A percentile compares a stretch with the other conserved stretches of the same genome.
phyloP scores from a whole-genome alignment of 2,797 vertebrate species.

The Cynopterus sphinx region DNA sequence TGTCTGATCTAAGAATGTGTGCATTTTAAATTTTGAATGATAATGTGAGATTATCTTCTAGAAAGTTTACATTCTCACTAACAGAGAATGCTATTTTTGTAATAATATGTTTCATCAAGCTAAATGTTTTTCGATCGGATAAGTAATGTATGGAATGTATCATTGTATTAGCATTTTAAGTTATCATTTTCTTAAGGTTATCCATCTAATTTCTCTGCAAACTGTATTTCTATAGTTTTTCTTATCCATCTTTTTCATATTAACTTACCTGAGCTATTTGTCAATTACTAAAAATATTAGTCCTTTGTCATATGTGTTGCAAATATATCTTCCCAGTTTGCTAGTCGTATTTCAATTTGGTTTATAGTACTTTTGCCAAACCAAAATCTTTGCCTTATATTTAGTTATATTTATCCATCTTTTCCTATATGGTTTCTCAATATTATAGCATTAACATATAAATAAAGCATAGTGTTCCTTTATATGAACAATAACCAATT shows the following conservation, averaged over 20 bases:
- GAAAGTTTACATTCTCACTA: not conserved
- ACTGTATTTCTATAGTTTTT: not conserved
- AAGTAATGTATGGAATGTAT: not conserved
- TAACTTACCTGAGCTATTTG: not conserved
- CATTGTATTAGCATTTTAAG: not conserved
- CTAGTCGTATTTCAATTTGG: not conserved
- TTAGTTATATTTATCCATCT: not conserved
- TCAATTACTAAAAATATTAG: not conserved
- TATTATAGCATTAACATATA: slow-evolving; percentile 21
- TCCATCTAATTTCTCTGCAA: not conserved
- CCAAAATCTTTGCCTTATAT: not conserved
- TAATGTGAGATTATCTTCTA: not conserved
- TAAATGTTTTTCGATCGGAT: not conserved
- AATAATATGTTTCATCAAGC: not conserved
- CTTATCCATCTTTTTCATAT: not conserved
- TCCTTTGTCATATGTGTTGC: not conserved
- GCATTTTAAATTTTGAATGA: not conserved
- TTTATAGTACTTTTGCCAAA: not conserved
- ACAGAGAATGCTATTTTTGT: not conserved
- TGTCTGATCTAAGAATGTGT: not conserved
- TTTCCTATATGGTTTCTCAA: not conserved
- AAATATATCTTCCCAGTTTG: not conserved
- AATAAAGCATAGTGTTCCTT: slow-evolving; percentile 31
- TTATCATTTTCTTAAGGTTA: not conserved
- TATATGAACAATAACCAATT: not conserved